Evolutionary conservation across 1,140 invertebrate genomes (phyloP), one percentile per base, ranked within the genome.

Genomic region (Spodoptera litura): DNA sequence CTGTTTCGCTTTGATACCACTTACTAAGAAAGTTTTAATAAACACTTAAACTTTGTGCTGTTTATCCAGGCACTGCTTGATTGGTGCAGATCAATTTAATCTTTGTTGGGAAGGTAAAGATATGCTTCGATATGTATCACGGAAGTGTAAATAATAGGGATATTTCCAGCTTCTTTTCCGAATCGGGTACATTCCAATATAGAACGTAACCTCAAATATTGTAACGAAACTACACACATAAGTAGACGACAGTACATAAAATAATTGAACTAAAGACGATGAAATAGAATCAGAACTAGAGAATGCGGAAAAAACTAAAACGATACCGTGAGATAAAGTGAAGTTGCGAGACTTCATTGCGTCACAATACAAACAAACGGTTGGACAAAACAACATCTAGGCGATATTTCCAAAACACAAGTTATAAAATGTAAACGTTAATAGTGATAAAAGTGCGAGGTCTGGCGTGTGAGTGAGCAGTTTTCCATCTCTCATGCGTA

Each of bases 1-100:
- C 70, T 81, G 75, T 80, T 78, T 71, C 62, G 68, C 56, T 62
- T 53, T 77, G 62, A 68, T 77, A 77, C 62, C 73, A 55, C 73
- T 76, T 55, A 77, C 38, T 56, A 44, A 35, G 58, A 15, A 77
- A 77, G 61, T 77, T 77, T 56, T 68, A 77, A 77, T 77, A 77
- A 77, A 77, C 62, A 68, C 74, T 77, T 44, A 44, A 68, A 77
- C 62, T 58, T 68, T 75, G 49, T 53, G 10, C 11, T 15, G 15
- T n/a, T 27, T 12, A 6, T 12, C 27, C 1, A 25, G 4, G 12
- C n/a, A 44, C 35, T 20, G 11, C 12, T 49, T 73, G n/a, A 58
- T 73, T 10, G 27, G 71, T 73, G 27, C 15, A 56, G 9, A 53
- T 71, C 9, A 38, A 38, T 44, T 59, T 44, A 15, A 59, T 44